Evolutionary conservation across 2,797 vertebrate species (phyloP).

Genomic region (Pangasius krempfi): DNA sequence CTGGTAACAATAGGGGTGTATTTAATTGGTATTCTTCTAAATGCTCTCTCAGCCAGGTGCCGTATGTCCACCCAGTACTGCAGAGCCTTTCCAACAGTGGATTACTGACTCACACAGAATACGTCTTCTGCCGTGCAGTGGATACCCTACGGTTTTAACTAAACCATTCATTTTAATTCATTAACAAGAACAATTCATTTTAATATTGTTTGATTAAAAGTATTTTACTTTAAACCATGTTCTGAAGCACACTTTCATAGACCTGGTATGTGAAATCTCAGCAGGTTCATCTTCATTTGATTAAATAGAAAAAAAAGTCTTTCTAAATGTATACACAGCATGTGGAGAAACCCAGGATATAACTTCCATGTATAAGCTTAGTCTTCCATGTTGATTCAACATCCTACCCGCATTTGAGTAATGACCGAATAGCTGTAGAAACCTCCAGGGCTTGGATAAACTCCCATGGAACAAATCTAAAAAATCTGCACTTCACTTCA

Average conservation of each 20-base stretch:
- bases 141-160: not conserved
- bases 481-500: conserved; percentile 68
- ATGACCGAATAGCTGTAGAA: conserved; percentile 54
- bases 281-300: not conserved
- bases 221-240: not conserved
- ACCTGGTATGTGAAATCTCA: not conserved
- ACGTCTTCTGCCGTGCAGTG: not conserved
- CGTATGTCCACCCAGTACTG: conserved; percentile 32
- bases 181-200: not conserved
- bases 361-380: conserved; percentile 4
- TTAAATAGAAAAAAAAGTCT: not conserved
- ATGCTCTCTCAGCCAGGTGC: conserved; percentile 39
- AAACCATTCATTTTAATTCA: not conserved
- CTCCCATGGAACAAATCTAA: conserved; percentile 61
- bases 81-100: conserved; percentile 16
- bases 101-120: conserved; percentile 15
- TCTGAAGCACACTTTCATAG: not conserved
- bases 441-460: conserved; percentile 33
- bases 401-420: conserved; percentile 1
- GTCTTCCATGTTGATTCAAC: not conserved
- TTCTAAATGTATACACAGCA: not conserved
- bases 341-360: not conserved
- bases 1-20: conserved; percentile 43
- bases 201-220: not conserved
- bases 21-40: conserved; percentile 44